Evolutionary conservation across 2,888 invertebrate genomes (phyloP).

Genomic region (Caenorhabditis panamensis): DNA sequence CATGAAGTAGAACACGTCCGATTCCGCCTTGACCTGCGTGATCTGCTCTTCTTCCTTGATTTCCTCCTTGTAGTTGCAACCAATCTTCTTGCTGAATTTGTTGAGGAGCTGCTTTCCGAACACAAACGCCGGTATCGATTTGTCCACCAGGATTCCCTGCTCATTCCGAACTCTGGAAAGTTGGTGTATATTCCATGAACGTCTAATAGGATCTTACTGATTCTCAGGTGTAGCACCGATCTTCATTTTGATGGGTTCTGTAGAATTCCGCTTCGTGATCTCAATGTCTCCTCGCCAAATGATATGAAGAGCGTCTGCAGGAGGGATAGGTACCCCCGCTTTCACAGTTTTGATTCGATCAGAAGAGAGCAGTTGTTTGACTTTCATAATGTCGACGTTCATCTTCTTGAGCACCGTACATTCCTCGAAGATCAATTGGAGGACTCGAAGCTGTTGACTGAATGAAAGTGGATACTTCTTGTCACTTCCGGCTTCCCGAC

Average conservation of each 20-base stretch:
- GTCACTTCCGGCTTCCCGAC: slow-evolving; percentile 55
- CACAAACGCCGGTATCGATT: slow-evolving; percentile 12
- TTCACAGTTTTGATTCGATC: slow-evolving; percentile 16
- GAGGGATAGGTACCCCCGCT: background rate
- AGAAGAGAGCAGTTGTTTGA: slow-evolving; percentile 19
- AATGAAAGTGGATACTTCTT: slow-evolving; percentile 41
- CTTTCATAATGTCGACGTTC: slow-evolving; percentile 30
- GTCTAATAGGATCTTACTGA: too few species aligned
- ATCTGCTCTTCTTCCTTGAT: too few species aligned
- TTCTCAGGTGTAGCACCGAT: too few species aligned
- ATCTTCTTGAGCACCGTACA: slow-evolving; percentile 38
- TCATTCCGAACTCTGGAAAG: too few species aligned
- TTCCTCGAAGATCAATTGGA: slow-evolving; percentile 44
- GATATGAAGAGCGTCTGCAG: background rate
- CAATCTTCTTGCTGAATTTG: slow-evolving; percentile 11
- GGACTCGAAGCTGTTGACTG: slow-evolving; percentile 47
- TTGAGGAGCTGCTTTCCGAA: slow-evolving; percentile 36
- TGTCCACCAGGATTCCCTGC: background rate
- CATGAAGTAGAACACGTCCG: too few species aligned
- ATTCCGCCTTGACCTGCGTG: too few species aligned
- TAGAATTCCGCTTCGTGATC: slow-evolving; percentile 3
- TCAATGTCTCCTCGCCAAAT: slow-evolving; percentile 24
- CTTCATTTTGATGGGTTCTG: too few species aligned
- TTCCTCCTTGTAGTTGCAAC: too few species aligned
- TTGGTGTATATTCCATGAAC: too few species aligned